These are phyloP conservation scores for Penelope pileata DNA, from an alignment of 2,113 vertebrate genomes.

Conservation along the genomic window DNA sequence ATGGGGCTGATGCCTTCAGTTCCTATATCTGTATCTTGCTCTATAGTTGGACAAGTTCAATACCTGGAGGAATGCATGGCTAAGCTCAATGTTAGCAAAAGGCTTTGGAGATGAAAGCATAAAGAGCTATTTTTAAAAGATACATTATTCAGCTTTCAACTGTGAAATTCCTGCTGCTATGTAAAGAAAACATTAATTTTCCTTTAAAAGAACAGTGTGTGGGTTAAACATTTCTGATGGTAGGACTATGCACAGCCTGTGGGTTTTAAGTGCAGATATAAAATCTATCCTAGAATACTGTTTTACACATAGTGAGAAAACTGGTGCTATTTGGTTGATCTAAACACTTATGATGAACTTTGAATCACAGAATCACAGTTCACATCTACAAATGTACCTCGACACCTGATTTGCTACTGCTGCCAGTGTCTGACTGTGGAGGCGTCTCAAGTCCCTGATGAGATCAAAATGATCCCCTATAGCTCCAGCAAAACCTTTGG, in stretches of 20 bases:
- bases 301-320: background rate
- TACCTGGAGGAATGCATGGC: background rate
- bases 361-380: too few relatives aligned
- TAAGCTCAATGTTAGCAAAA: background rate
- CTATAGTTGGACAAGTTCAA: background rate
- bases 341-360: background rate
- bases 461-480: background rate
- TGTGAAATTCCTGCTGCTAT: slow-evolving; percentile 20
- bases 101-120: background rate
- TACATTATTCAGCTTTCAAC: background rate
- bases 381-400: background rate
- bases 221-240: slow-evolving; percentile 42
- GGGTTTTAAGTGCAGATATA: background rate
- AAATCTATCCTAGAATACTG: background rate
- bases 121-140: slow-evolving; percentile 14
- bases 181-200: slow-evolving; percentile 61
- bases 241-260: background rate
- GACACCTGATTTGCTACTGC: background rate
- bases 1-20: background rate
- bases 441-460: background rate
- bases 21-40: background rate
- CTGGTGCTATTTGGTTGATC: background rate
- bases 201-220: slow-evolving; percentile 29
- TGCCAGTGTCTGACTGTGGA: background rate
- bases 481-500: background rate